Evolutionary conservation across 2,113 vertebrate genomes (phyloP).

Genomic region (Phyllopteryx taeniolatus): DNA sequence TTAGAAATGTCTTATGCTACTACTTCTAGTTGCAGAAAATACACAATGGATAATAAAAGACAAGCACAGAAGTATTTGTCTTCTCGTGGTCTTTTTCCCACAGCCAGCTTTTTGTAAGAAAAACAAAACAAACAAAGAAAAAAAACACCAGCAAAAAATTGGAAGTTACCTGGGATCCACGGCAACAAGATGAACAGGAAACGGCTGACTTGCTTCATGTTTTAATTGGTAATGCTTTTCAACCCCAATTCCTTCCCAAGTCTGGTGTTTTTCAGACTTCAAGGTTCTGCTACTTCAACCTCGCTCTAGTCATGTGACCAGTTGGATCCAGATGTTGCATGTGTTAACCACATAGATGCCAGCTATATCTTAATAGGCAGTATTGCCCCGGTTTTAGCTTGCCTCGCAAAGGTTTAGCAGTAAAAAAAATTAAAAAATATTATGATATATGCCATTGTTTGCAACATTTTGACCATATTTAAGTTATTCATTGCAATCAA

Average conservation of each 20-base stretch:
- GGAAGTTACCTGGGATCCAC: constrained; percentile 60
- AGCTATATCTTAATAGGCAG: background rate
- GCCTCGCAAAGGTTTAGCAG: background rate
- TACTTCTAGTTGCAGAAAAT: background rate
- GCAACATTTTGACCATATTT: background rate
- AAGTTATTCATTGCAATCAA: background rate
- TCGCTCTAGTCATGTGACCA: constrained; percentile 49
- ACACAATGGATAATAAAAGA: background rate
- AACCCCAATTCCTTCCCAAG: background rate
- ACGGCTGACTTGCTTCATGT: constrained; percentile 38
- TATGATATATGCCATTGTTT: background rate
- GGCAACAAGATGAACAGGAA: constrained; percentile 38
- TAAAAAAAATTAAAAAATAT: too few species aligned
- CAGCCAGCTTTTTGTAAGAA: background rate
- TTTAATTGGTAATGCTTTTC: constrained; percentile 5
- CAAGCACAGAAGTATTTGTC: background rate
- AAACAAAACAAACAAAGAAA: background rate
- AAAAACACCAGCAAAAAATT: too few species aligned
- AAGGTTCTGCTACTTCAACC: constrained; percentile 14
- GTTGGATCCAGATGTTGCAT: constrained; percentile 57
- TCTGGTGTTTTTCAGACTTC: background rate
- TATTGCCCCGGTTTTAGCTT: background rate
- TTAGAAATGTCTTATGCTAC: background rate
- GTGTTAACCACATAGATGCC: constrained; percentile 61
- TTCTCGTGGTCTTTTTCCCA: background rate